Evolutionary conservation across 2,797 vertebrate genomes (phyloP).

Genomic region (Gambusia yucatana): DNA sequence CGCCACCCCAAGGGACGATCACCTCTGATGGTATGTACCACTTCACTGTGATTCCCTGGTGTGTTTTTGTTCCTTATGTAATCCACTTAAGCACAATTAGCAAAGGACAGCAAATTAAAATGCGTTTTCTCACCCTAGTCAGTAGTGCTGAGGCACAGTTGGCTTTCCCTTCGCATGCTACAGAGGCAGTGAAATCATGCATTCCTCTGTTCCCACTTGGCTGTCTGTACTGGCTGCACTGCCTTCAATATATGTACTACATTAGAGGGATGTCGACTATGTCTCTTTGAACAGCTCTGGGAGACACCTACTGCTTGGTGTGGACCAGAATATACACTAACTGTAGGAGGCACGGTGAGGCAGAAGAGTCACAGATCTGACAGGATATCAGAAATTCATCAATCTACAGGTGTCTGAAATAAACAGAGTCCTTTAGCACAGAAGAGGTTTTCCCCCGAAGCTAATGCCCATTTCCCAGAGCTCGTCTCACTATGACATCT

Average conservation of each 20-base stretch:
- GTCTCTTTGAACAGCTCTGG: conserved; percentile 22
- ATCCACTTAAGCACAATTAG: conserved; percentile 15
- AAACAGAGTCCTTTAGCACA: conserved; percentile 1
- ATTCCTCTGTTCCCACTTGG: conserved; percentile 64
- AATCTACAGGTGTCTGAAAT: conserved; percentile 8
- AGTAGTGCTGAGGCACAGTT: conserved; percentile 44
- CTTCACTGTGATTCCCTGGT: neutral
- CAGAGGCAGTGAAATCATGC: conserved; percentile 63
- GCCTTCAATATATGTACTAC: conserved; percentile 54
- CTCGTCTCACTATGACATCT: conserved; percentile 32
- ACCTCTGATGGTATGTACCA: conserved; percentile 88
- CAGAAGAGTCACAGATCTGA: neutral
- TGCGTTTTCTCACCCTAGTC: conserved; percentile 33
- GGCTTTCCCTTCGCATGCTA: conserved; percentile 52
- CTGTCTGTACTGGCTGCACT: conserved; percentile 38
- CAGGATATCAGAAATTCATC: neutral
- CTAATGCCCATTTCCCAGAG: conserved; percentile 9
- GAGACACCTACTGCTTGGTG: conserved; percentile 24
- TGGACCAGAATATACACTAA: conserved; percentile 13
- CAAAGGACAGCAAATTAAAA: conserved; percentile 21
- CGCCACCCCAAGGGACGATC: conserved; percentile 85
- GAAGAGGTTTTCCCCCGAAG: conserved; percentile 3
- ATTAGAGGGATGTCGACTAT: conserved; percentile 48
- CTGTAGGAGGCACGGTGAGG: conserved; percentile 1
- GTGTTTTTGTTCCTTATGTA: neutral